Base-by-base conservation (phyloP, 2,888 invertebrate species). In the Polydrusus pterygomalis region DNA sequence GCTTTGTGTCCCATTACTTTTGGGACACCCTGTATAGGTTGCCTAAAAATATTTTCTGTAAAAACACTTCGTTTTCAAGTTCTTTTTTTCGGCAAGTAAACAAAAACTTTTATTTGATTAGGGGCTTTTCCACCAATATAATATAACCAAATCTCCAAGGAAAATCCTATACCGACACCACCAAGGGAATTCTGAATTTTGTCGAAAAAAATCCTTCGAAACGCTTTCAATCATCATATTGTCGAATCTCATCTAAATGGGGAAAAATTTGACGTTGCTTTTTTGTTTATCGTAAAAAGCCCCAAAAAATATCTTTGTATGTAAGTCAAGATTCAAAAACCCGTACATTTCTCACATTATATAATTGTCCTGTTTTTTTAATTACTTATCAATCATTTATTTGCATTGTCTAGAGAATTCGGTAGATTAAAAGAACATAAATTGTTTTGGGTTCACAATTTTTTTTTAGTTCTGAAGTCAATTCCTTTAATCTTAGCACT, bases 101-200 rank as follows among this genome's bases (percentile, higher is more conserved):
- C 47, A 47, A 47, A 47, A 47, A 47, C 47, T 47, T 47, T 47
- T 47, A 47, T 47, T 47, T 47, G 47, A 47, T 47, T 47, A 47
- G 9, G 47, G 47, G 47, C 47, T 47, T 47, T 47, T 47, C 17
- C 47, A 47, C 15, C 47, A 47, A 47, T 47, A 47, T 17, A 58
- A 58, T 58, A 58, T 34, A 58, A 58, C 30, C 58, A 58, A 58
- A 58, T 58, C 58, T 38, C 58, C 10, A 25, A 58, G 58, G 34
- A 58, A 58, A 58, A 58, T 58, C 58, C 58, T 30, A 38, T 38
- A 58, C 38, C 58, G n/a, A 58, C 20, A 38, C 58, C 30, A 38
- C 30, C 58, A 34, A 34, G 58, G 58, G 58, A 58, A 58, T 25
- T 58, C 30, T 8, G 38, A 34, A 38, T 38, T 58, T 58, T 58